phyloP scores from a whole-genome alignment of 1,140 invertebrate species.

The Diorhabda carinulata region DNA sequence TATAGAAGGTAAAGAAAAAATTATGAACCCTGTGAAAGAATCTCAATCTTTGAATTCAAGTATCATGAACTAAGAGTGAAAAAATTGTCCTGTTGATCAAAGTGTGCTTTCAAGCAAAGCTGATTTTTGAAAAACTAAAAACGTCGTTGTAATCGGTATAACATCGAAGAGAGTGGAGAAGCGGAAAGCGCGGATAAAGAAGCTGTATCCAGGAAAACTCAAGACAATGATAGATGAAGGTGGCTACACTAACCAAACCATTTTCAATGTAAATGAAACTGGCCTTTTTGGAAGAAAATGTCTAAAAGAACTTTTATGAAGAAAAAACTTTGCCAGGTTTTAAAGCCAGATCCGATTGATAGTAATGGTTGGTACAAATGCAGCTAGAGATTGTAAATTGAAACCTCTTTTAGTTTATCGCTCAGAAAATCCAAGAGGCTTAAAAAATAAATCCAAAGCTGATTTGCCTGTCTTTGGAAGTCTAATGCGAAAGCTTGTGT shows the following conservation, averaged over 20 bases:
- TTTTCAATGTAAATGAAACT: neutral
- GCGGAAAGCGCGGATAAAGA: slow-evolving; percentile 41
- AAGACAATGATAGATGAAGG: slow-evolving; percentile 44
- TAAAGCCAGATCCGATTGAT: neutral
- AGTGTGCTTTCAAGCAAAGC: slow-evolving; percentile 18
- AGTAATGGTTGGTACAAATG: too few species aligned
- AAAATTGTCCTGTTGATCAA: slow-evolving; percentile 15
- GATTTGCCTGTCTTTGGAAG: too few species aligned
- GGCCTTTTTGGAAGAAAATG: slow-evolving; percentile 2
- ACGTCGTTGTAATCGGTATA: slow-evolving; percentile 32
- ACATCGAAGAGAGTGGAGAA: slow-evolving; percentile 43
- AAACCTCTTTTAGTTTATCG: too few species aligned
- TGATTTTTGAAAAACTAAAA: slow-evolving; percentile 20
- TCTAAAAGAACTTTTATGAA: neutral
- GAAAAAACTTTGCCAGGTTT: neutral
- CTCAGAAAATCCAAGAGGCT: too few species aligned
- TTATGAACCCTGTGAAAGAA: too few species aligned
- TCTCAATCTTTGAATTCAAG: too few species aligned
- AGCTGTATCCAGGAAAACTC: slow-evolving; percentile 39
- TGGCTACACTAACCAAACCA: slow-evolving; percentile 32
- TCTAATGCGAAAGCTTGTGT: too few species aligned
- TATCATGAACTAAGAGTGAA: slow-evolving; percentile 15
- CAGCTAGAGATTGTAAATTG: too few species aligned
- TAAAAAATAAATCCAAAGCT: too few species aligned
- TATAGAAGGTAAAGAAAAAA: too few species aligned